Evolutionary conservation across 1,140 invertebrate species (phyloP).

Genomic region (Drosophila gunungcola): DNA sequence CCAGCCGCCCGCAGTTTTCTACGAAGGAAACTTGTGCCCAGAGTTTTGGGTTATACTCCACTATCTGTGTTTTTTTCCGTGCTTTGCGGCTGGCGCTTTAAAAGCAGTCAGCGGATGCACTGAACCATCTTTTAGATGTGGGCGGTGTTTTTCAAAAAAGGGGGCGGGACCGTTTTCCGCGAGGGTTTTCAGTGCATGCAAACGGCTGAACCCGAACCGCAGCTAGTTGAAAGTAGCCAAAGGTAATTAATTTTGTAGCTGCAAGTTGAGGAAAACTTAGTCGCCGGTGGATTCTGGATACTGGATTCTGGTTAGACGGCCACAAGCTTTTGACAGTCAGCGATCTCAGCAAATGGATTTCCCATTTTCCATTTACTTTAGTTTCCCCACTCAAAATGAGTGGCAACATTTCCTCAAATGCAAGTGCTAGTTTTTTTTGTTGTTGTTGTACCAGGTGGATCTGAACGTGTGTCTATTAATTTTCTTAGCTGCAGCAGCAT

Average conservation of each 20-base stretch:
- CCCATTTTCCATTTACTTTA: slow-evolving; percentile 73
- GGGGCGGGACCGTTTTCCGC: not conserved
- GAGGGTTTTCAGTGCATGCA: slow-evolving; percentile 39
- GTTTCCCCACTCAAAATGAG: slow-evolving; percentile 52
- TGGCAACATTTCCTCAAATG: slow-evolving; percentile 53
- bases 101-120: slow-evolving; percentile 70
- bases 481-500: slow-evolving; percentile 48
- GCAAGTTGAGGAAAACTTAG: slow-evolving; percentile 58
- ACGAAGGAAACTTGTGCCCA: slow-evolving; percentile 59
- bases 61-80: slow-evolving; percentile 26
- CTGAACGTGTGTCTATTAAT: slow-evolving; percentile 67
- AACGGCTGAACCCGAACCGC: slow-evolving; percentile 44
- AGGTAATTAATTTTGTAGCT: slow-evolving; percentile 83
- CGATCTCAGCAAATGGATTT: slow-evolving; percentile 71
- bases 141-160: slow-evolving; percentile 14
- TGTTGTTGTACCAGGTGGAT: slow-evolving; percentile 22
- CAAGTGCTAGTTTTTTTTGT: slow-evolving; percentile 12
- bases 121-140: slow-evolving; percentile 61
- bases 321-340: slow-evolving; percentile 67
- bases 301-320: slow-evolving; percentile 31
- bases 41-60: slow-evolving; percentile 31
- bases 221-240: slow-evolving; percentile 81
- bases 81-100: slow-evolving; percentile 60
- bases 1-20: slow-evolving; percentile 62
- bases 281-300: slow-evolving; percentile 19